Evolutionary conservation across 2,113 vertebrate genomes (phyloP).

Genomic region (Saguinus imperator): DNA sequence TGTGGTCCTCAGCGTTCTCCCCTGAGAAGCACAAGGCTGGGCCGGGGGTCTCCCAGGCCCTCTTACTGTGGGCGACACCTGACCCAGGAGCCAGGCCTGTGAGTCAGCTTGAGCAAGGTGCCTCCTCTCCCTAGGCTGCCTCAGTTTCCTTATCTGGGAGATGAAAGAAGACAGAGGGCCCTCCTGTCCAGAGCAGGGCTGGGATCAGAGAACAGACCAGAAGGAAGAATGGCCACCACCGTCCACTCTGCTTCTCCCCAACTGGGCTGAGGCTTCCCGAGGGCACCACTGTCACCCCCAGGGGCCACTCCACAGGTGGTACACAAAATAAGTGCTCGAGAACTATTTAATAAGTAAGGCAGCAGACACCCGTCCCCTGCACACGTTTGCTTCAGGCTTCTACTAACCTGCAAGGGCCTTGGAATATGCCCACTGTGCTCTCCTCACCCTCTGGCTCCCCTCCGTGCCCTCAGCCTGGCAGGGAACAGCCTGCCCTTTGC

Average conservation of each 20-base stretch:
- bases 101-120: accelerated
- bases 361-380: accelerated
- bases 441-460: too few relatives aligned
- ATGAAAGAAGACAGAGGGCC: accelerated
- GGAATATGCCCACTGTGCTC: accelerated
- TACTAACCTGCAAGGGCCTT: accelerated
- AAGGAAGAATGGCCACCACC: accelerated
- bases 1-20: accelerated
- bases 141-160: background rate
- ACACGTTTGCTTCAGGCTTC: accelerated
- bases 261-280: accelerated
- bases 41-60: background rate
- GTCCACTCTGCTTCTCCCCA: accelerated
- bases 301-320: accelerated
- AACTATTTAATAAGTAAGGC: accelerated
- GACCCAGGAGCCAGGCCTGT: accelerated
- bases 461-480: background rate
- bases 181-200: background rate
- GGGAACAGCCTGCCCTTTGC: background rate
- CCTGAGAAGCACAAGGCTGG: accelerated
- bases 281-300: accelerated
- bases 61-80: accelerated
- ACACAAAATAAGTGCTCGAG: background rate
- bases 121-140: background rate
- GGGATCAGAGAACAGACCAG: background rate